These are phyloP conservation scores for Helarctos malayanus DNA, from an alignment of 2,797 vertebrate genomes.

Conservation along the genomic window DNA sequence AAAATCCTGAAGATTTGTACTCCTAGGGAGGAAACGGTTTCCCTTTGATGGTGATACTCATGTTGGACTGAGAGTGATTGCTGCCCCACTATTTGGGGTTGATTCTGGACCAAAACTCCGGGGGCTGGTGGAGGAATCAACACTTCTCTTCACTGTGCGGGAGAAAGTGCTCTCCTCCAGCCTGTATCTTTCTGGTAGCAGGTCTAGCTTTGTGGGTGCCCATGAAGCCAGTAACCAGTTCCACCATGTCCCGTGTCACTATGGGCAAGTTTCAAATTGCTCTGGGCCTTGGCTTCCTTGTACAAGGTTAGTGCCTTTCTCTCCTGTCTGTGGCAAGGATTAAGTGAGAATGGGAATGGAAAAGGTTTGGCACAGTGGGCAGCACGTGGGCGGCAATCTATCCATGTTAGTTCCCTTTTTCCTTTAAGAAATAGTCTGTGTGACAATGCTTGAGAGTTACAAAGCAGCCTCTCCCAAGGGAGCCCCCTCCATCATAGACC, in stretches of 20 bases:
- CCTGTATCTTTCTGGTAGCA: not conserved
- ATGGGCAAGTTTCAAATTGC: not conserved
- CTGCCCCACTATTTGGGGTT: not conserved
- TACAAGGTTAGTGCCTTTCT: not conserved
- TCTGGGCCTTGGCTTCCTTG: not conserved
- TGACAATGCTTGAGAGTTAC: not conserved
- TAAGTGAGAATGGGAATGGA: not conserved
- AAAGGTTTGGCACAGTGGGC: not conserved
- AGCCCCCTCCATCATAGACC: not conserved
- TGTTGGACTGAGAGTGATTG: not conserved
- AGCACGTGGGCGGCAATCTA: not conserved
- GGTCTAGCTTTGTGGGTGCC: not conserved
- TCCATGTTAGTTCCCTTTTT: not conserved
- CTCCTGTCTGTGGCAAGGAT: not conserved
- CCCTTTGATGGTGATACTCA: not conserved
- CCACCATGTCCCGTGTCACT: accelerated
- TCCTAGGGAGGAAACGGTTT: not conserved
- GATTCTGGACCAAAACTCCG: not conserved
- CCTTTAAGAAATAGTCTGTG: not conserved
- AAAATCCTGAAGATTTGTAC: slow-evolving; percentile 42
- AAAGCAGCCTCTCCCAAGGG: not conserved
- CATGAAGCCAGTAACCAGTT: not conserved
- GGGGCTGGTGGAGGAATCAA: not conserved
- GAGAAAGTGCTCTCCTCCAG: not conserved
- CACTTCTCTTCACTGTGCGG: not conserved